Evolutionary conservation across 2,113 vertebrate genomes (phyloP).

Genomic region (Coregonus clupeaformis): DNA sequence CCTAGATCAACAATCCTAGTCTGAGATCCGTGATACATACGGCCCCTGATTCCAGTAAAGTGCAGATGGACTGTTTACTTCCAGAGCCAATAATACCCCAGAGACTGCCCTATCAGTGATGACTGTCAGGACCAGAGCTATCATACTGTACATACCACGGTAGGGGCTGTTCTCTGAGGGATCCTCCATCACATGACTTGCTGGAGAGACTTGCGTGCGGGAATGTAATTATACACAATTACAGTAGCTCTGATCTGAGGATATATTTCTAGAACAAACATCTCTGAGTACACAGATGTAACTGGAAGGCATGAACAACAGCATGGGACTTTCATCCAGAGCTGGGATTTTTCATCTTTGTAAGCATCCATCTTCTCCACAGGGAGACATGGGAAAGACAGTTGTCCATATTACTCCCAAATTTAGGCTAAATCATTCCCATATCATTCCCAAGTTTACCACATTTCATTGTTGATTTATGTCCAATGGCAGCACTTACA

Average conservation of each 20-base stretch:
- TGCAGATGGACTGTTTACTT: constrained; percentile 5
- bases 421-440: too few species aligned
- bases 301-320: not conserved
- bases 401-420: not conserved
- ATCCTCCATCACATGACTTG: constrained; percentile 21
- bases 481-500: not conserved
- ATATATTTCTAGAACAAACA: constrained; percentile 31
- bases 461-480: not conserved
- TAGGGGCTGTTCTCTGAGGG: not conserved
- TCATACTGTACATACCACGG: constrained; percentile 10
- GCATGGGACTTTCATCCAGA: too few species aligned
- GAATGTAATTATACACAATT: constrained; percentile 49
- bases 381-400: not conserved
- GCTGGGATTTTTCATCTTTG: not conserved
- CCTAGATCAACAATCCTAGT: too few species aligned
- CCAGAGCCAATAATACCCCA: constrained; percentile 17
- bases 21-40: too few species aligned
- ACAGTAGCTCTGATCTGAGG: constrained; percentile 21
- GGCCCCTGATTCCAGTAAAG: not conserved
- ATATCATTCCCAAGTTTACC: not conserved
- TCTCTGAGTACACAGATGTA: constrained; percentile 8
- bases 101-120: constrained; percentile 8
- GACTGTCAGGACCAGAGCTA: constrained; percentile 20
- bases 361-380: not conserved
- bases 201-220: constrained; percentile 44